Conservation (phyloP, 2,888 invertebrate genomes). For the Laothoe populi region DNA sequence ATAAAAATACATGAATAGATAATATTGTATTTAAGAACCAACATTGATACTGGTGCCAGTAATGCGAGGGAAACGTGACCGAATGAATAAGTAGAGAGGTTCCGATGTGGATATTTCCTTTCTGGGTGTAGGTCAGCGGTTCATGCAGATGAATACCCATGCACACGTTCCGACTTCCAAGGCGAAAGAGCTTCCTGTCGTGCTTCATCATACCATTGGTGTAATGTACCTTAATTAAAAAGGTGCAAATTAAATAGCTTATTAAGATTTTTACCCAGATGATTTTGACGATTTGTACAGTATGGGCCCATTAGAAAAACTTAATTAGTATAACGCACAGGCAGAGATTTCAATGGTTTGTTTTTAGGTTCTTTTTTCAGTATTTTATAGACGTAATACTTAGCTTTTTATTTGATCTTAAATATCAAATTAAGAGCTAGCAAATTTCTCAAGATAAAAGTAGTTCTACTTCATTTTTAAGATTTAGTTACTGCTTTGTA, state of each 20-base stretch:
- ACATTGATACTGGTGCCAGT: constrained; percentile 5
- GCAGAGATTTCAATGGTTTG: too few species aligned
- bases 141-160: constrained; percentile 29
- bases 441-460: too few species aligned
- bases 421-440: too few species aligned
- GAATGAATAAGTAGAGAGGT: not conserved
- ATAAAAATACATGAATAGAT: not conserved
- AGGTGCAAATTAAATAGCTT: not conserved
- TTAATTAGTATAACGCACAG: too few species aligned
- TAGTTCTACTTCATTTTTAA: too few species aligned
- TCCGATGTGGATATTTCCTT: constrained; percentile 38
- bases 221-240: constrained; percentile 2
- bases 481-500: too few species aligned
- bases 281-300: too few species aligned
- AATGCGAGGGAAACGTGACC: constrained; percentile 20
- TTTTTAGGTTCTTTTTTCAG: too few species aligned
- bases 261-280: too few species aligned
- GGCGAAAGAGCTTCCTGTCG: constrained; percentile 15
- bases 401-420: too few species aligned
- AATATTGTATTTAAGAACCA: not conserved
- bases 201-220: not conserved
- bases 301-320: too few species aligned
- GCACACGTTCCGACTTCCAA: not conserved
- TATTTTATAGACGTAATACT: too few species aligned
- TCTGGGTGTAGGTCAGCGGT: constrained; percentile 38